Evolutionary conservation across 2,797 vertebrate genomes (phyloP), one percentile per base, ranked within the genome.

Genomic region (Fringilla coelebs): DNA sequence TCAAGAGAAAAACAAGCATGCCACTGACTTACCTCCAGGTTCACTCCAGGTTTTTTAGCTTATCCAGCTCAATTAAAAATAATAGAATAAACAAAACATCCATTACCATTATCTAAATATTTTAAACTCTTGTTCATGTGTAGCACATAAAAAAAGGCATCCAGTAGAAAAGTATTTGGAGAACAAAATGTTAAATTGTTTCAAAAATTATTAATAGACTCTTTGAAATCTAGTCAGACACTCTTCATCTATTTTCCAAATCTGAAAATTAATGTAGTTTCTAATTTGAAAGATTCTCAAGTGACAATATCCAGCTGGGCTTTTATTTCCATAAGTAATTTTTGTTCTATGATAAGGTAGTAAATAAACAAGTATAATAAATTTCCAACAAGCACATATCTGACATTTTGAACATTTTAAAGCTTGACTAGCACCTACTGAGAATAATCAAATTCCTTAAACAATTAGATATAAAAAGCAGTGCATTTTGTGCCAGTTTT

Each of bases 381-480:
- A 86, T 94, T 93, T 91, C 34, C 45, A 87, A 45, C 51, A 77
- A 87, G 25, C 13, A 63, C 87, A 40, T 58, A 86, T 72, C 15
- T 7, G 17, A 63, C 49, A 62, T 75, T 94, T 92, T 91, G 79
- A 91, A 76, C 28, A 40, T 40, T 29, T 29, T 15, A 40, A 41
- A 15, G 7, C 52, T 52, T 75, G 54, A 79, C 76, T 66, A 89
- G 15, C 8, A 18, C 28, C 40, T 32, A 24, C 29, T 80, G 66
- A 73, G 48, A 96, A 89, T 67, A 91, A 91, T 78, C 26, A 85
- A 75, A 92, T 73, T 93, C 67, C 68, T 90, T 87, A 61, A 85
- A 78, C 46, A 86, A 88, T 91, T 94, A 94, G 31, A 77, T 18
- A 43, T 61, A 57, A 88, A 66, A 88, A 78, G 13, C 24, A 80